These are phyloP conservation scores for Pedionomus torquatus DNA, from an alignment of 2,113 vertebrate species.

Conservation along the genomic window DNA sequence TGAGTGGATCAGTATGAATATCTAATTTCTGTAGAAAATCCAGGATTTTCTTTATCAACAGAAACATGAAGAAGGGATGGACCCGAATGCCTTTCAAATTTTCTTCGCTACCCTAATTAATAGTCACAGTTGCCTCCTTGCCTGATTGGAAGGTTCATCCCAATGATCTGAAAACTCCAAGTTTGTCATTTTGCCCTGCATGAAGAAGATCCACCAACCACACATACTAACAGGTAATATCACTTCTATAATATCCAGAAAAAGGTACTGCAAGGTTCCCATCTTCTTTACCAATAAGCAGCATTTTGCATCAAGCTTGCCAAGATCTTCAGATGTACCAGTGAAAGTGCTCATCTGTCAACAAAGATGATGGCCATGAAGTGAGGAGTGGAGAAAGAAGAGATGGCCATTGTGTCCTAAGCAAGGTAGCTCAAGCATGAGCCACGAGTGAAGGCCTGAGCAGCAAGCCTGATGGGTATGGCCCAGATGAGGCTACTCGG, in stretches of 20 bases:
- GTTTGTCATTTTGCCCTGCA: background rate
- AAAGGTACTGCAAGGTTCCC: background rate
- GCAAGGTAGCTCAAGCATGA: background rate
- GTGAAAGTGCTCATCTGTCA: background rate
- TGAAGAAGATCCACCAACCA: background rate
- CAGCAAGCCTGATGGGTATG: accelerated
- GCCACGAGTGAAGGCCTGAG: background rate
- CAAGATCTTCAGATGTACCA: background rate
- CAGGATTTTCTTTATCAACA: background rate
- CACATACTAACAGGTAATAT: too few species aligned
- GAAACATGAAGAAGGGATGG: background rate
- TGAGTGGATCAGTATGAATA: background rate
- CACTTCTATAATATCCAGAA: background rate
- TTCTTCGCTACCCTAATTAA: background rate
- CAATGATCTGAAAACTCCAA: background rate
- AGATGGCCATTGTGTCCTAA: background rate
- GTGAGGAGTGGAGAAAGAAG: background rate
- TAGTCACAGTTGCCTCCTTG: background rate
- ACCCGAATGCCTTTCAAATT: background rate
- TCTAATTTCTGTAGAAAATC: background rate
- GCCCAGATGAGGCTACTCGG: background rate
- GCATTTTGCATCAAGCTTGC: background rate
- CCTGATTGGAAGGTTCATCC: background rate
- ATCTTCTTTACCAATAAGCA: background rate
- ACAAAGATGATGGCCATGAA: background rate